These are phyloP conservation scores for Okapia johnstoni DNA, from an alignment of 2,113 vertebrate genomes.

Conservation along the genomic window DNA sequence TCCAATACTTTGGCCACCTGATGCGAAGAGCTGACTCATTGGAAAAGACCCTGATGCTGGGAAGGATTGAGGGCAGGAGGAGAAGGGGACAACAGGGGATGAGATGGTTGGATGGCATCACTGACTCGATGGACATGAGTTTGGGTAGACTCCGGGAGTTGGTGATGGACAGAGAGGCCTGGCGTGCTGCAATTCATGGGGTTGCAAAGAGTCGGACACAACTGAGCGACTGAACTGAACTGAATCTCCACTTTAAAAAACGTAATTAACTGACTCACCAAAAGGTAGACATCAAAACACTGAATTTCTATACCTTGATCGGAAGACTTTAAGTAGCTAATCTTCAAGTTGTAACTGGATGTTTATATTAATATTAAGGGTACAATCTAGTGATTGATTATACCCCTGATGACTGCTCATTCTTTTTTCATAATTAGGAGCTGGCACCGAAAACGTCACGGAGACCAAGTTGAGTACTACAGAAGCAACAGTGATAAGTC, in stretches of 20 bases:
- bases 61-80: too few relatives aligned
- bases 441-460: fast-evolving
- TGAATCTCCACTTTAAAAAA: neutral
- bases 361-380: neutral
- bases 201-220: too few relatives aligned
- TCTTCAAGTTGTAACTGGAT: neutral
- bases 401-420: neutral
- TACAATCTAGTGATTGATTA: neutral
- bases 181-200: too few relatives aligned
- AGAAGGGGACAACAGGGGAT: too few relatives aligned
- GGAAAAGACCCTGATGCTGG: too few relatives aligned
- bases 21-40: too few relatives aligned
- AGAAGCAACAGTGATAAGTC: neutral
- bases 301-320: neutral
- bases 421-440: neutral
- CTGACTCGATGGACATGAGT: too few relatives aligned
- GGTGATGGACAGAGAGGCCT: too few relatives aligned
- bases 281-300: neutral
- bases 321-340: neutral
- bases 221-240: too few relatives aligned
- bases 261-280: neutral
- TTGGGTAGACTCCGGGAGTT: too few relatives aligned
- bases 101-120: too few relatives aligned
- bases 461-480: neutral
- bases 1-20: too few relatives aligned